A percentile compares a stretch with the other conserved stretches of the same genome.
phyloP scores from a whole-genome alignment of 1,140 invertebrate species.

The Acromyrmex charruanus region DNA sequence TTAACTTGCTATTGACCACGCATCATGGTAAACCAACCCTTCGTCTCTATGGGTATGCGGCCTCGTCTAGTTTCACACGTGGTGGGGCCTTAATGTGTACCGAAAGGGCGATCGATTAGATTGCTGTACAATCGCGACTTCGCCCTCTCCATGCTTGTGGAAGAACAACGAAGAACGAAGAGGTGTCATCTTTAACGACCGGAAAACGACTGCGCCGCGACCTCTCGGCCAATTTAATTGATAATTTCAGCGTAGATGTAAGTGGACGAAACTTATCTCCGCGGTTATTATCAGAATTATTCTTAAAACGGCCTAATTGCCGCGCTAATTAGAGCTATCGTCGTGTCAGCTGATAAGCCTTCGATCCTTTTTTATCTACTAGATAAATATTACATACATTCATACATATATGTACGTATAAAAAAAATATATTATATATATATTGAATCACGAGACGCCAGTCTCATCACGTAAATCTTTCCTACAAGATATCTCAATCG shows the following conservation, averaged over 20 bases:
- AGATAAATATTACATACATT: neutral
- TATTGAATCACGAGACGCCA: neutral
- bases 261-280: slow-evolving; percentile 38
- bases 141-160: neutral
- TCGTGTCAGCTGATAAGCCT: slow-evolving; percentile 57
- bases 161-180: neutral
- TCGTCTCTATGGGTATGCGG: slow-evolving; percentile 73
- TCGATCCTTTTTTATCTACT: slow-evolving; percentile 58
- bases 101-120: slow-evolving; percentile 58
- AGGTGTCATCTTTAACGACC: neutral
- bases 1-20: slow-evolving; percentile 74
- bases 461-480: slow-evolving; percentile 15
- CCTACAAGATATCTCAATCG: slow-evolving; percentile 1
- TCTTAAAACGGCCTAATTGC: slow-evolving; percentile 67
- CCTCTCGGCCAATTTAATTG: slow-evolving; percentile 45
- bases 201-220: slow-evolving; percentile 19
- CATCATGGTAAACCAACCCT: slow-evolving; percentile 1
- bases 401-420: neutral
- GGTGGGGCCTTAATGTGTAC: slow-evolving; percentile 58
- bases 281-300: slow-evolving; percentile 7
- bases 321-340: slow-evolving; percentile 68
- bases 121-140: slow-evolving; percentile 30
- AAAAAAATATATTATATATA: too few relatives aligned
- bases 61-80: slow-evolving; percentile 75
- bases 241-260: slow-evolving; percentile 28